A percentile compares a stretch with the other conserved stretches of the same genome.
Conservation (phyloP, 2,888 invertebrate species). For the Cantharis rustica region DNA sequence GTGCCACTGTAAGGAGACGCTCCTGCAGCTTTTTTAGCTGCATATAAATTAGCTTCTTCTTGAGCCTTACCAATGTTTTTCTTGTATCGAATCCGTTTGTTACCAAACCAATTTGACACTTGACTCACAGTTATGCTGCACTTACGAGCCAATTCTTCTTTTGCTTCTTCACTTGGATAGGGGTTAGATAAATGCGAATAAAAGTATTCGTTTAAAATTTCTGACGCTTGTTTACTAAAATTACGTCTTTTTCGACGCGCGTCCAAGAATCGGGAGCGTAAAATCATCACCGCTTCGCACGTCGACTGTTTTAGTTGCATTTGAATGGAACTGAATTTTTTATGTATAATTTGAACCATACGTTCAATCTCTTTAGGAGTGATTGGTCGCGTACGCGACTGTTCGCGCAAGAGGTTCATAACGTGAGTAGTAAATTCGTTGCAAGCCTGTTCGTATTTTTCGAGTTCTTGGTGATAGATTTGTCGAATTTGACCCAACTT, state of each 20-base stretch:
- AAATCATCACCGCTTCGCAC: conserved; percentile 99
- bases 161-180: conserved; percentile 99
- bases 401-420: conserved; percentile 94
- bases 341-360: conserved; percentile 98
- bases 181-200: conserved; percentile 99
- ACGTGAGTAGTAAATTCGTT: conserved; percentile 99
- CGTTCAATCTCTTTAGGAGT: conserved; percentile 99
- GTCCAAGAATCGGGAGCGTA: conserved; percentile 83
- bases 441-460: conserved; percentile 99
- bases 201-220: conserved; percentile 99
- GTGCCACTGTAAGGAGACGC: conserved; percentile 78
- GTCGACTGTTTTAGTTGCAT: conserved; percentile 99
- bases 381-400: conserved; percentile 96
- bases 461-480: conserved; percentile 98
- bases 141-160: conserved; percentile 98
- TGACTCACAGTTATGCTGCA: conserved; percentile 95
- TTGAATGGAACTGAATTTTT: conserved; percentile 96
- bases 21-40: conserved; percentile 96
- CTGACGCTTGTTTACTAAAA: conserved; percentile 99
- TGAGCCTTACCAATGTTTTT: conserved; percentile 99
- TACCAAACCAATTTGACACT: conserved; percentile 99
- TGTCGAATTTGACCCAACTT: conserved; percentile 98
- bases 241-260: conserved; percentile 92
- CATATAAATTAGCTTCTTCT: conserved; percentile 98
- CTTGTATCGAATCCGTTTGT: conserved; percentile 99